Conservation (phyloP, 2,888 invertebrate species). For the Bombylius discolor region DNA sequence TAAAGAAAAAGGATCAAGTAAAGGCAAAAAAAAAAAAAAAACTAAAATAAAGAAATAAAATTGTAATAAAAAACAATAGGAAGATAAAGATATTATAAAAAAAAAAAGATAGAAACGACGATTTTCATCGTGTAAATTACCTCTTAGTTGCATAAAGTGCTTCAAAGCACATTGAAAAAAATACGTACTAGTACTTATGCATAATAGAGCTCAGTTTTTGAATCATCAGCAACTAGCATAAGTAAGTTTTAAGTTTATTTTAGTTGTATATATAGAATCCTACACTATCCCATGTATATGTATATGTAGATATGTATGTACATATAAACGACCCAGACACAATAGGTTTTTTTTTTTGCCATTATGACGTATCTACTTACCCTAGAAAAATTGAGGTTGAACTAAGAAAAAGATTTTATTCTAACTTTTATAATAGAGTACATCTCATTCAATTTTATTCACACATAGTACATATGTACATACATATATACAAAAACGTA, state of each 20-base stretch:
- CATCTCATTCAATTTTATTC: no score
- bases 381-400: constrained; percentile 7
- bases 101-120: not conserved
- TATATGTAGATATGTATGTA: not conserved
- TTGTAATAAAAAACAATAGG: not conserved
- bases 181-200: no score
- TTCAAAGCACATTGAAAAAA: not conserved
- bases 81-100: not conserved
- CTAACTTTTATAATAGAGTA: no score
- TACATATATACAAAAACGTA: no score
- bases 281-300: not conserved
- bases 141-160: constrained; percentile 6
- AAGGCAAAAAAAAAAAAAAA: not conserved
- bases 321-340: constrained; percentile 1
- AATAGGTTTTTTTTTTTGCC: constrained; percentile 1
- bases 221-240: no score
- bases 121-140: constrained; percentile 7
- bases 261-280: no score
- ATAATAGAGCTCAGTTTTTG: no score
- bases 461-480: no score
- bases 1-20: not conserved
- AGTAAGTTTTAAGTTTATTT: no score
- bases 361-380: constrained; percentile 1
- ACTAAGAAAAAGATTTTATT: not conserved
- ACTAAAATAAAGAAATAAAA: no score